Evolutionary conservation across 1,140 invertebrate species (phyloP).

Genomic region (Drosophila micromelanica): DNA sequence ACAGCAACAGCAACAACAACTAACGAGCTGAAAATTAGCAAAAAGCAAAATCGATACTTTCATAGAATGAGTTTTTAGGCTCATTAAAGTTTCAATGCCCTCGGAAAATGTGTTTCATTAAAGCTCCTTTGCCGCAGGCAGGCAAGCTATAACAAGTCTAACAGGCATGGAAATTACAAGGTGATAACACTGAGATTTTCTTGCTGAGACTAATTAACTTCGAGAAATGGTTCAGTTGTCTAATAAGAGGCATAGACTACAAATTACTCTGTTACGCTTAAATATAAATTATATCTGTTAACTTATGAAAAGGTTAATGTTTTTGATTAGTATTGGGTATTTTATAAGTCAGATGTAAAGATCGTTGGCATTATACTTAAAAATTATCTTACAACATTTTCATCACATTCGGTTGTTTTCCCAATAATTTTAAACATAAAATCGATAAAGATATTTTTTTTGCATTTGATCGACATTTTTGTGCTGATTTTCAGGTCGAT

Average conservation of each 20-base stretch:
- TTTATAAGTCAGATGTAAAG: too few relatives aligned
- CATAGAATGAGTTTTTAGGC: slow-evolving; percentile 39
- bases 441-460: not conserved
- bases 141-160: not conserved
- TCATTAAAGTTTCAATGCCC: slow-evolving; percentile 58
- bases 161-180: slow-evolving; percentile 1
- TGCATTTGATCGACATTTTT: slow-evolving; percentile 17
- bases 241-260: not conserved
- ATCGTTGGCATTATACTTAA: too few relatives aligned
- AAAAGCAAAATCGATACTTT: slow-evolving; percentile 65
- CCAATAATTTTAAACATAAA: slow-evolving; percentile 4
- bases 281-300: too few relatives aligned
- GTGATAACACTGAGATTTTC: slow-evolving; percentile 38
- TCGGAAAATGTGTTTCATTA: slow-evolving; percentile 32
- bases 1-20: slow-evolving; percentile 50
- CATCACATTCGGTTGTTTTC: too few relatives aligned
- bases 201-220: not conserved
- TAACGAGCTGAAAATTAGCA: slow-evolving; percentile 70
- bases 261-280: too few relatives aligned
- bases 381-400: too few relatives aligned
- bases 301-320: too few relatives aligned
- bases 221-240: not conserved
- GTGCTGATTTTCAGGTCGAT: not conserved
- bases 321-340: too few relatives aligned
- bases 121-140: slow-evolving; percentile 13